phyloP scores from a whole-genome alignment of 2,113 vertebrate genomes.

The Salvator merianae region DNA sequence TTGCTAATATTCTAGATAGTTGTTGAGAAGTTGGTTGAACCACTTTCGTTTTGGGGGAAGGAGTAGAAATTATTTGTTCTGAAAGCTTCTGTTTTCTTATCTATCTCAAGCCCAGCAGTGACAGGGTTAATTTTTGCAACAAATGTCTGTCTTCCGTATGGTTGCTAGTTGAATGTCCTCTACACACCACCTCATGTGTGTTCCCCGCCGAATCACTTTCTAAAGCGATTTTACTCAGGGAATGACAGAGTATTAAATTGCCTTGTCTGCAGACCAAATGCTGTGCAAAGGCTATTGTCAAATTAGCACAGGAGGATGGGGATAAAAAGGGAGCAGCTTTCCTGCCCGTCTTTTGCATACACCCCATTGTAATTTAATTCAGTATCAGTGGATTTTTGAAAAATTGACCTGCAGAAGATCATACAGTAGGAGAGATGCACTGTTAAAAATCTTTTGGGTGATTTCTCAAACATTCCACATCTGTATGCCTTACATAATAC shows the following conservation, averaged over 20 bases:
- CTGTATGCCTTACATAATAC: neutral
- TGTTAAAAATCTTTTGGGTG: conserved; percentile 4
- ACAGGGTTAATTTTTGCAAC: conserved; percentile 1
- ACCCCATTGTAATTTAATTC: neutral
- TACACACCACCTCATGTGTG: neutral
- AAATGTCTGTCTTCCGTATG: fast-evolving
- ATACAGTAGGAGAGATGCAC: neutral
- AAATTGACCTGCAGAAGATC: neutral
- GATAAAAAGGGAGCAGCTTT: neutral
- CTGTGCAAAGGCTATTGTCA: conserved; percentile 1
- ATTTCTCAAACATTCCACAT: neutral
- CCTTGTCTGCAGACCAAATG: conserved; percentile 13
- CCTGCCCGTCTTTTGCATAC: neutral
- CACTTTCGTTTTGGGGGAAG: neutral
- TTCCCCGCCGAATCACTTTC: neutral
- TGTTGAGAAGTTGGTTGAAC: neutral
- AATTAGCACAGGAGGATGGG: neutral
- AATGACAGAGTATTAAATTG: conserved; percentile 27
- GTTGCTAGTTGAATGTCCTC: fast-evolving
- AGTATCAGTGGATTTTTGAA: neutral
- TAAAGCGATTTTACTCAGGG: neutral
- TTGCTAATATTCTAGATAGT: neutral
- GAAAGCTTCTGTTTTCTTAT: neutral
- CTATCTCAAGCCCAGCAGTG: neutral
- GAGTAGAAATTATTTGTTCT: neutral